These are phyloP conservation scores for Castor canadensis DNA, from an alignment of 2,113 vertebrate species.

Conservation along the genomic window DNA sequence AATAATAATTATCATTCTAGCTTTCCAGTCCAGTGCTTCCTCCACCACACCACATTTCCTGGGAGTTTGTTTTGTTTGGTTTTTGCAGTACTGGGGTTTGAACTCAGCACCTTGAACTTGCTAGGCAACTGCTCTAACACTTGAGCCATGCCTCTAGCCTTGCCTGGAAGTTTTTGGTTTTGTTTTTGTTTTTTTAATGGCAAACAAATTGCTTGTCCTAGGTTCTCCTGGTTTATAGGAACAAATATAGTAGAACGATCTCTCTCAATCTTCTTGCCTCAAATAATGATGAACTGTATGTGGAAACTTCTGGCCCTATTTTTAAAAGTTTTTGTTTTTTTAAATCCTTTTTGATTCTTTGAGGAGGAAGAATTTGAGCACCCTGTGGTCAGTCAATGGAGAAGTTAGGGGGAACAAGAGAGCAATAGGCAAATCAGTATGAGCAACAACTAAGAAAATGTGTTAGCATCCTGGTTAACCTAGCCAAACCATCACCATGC, in stretches of 20 bases:
- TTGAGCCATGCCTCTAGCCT: neutral
- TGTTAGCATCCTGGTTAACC: neutral
- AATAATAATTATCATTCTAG: too few species aligned
- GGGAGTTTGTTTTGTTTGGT: neutral
- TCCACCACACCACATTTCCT: neutral
- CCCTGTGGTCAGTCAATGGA: too few species aligned
- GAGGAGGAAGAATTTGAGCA: neutral
- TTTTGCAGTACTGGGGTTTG: neutral
- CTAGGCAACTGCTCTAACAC: too few species aligned
- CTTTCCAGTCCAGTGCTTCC: neutral
- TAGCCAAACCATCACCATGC: fast-evolving
- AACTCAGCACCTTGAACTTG: neutral
- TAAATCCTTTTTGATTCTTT: neutral
- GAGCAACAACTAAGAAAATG: neutral
- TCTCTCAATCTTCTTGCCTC: neutral
- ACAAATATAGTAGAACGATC: neutral
- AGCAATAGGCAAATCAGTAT: neutral
- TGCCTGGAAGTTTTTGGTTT: too few species aligned
- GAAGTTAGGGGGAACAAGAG: neutral
- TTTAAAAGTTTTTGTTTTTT: neutral
- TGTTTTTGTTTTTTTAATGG: neutral
- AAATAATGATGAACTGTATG: neutral
- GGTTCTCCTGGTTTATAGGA: neutral
- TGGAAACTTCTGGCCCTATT: neutral
- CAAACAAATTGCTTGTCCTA: neutral